Evolutionary conservation across 2,113 vertebrate genomes (phyloP), one percentile per base, ranked within the genome.

Genomic region (Sardina pilchardus): DNA sequence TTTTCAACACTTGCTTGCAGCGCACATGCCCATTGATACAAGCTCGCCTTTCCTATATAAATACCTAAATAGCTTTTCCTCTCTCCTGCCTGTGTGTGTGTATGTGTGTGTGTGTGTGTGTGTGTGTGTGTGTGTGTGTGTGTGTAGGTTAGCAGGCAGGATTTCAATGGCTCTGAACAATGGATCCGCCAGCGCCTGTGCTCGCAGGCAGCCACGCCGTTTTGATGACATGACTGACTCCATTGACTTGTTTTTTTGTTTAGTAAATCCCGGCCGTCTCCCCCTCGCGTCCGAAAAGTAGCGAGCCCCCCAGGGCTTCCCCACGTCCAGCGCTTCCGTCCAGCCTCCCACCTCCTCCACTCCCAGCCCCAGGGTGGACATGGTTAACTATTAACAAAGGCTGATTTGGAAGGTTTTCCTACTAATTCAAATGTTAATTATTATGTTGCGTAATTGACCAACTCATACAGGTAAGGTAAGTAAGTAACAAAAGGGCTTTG

Each of bases 201-300:
- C 71, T 78, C 17, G 71, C 30, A 71, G n/a, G n/a, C 26, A 59
- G 53, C 53, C 53, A 12, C 30, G 16, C 30, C 14, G 16, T 78
- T 78, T 16, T 78, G 71, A 78, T 78, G 71, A 78, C 71, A 78
- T 34, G 14, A 36, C 26, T 78, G 71, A 78, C 71, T 78, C 71
- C 71, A 78, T 34, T 36, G 71, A 16, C 71, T 78, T 78, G 63
- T 71, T 78, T 75, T 78, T 78, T 78, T 78, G 71, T 78, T 78
- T 78, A 78, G 71, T 36, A 78, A 78, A 78, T 78, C 71, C 71
- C 30, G 71, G 12, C 9, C 30, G 14, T 39, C 71, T 39, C 30
- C 71, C 71, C 71, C 71, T 39, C 16, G 16, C 71, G 39, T 78
- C 30, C 71, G 14, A 78, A 78, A 36, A 78, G 71, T 34, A 12